These are phyloP conservation scores for Struthio camelus DNA, from an alignment of 2,113 vertebrate genomes.

Conservation along the genomic window DNA sequence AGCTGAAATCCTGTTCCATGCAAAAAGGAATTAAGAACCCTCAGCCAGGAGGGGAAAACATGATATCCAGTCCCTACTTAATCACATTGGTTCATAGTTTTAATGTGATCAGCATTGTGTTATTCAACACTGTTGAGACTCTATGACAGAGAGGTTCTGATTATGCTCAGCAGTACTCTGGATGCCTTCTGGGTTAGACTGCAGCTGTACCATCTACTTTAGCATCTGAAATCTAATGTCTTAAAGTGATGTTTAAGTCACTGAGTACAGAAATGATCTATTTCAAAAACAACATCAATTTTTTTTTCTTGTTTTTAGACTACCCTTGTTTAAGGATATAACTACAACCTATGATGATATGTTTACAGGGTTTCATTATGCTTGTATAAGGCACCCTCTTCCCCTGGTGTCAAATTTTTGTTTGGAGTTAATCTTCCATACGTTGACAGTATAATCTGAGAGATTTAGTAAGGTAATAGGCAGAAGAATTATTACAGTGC, in stretches of 20 bases:
- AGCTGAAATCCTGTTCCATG: neutral
- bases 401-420: slow-evolving; percentile 9
- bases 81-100: neutral
- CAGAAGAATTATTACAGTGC: slow-evolving; percentile 42
- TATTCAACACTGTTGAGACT: neutral
- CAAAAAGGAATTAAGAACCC: neutral
- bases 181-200: neutral
- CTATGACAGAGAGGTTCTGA: neutral
- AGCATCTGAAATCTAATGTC: neutral
- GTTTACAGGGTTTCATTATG: neutral
- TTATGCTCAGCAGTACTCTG: neutral
- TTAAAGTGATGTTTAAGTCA: neutral
- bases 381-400: neutral
- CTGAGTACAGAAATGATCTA: neutral
- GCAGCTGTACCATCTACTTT: neutral
- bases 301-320: neutral
- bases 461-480: slow-evolving; percentile 44
- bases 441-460: slow-evolving; percentile 33
- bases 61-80: neutral
- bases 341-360: neutral
- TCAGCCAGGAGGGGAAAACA: neutral
- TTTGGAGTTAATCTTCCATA: slow-evolving; percentile 58
- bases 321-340: neutral
- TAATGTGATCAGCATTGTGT: neutral
- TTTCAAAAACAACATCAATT: neutral